Evolutionary conservation across 2,888 invertebrate genomes (phyloP), one percentile per base, ranked within the genome.

Genomic region (Erpobdella octoculata): DNA sequence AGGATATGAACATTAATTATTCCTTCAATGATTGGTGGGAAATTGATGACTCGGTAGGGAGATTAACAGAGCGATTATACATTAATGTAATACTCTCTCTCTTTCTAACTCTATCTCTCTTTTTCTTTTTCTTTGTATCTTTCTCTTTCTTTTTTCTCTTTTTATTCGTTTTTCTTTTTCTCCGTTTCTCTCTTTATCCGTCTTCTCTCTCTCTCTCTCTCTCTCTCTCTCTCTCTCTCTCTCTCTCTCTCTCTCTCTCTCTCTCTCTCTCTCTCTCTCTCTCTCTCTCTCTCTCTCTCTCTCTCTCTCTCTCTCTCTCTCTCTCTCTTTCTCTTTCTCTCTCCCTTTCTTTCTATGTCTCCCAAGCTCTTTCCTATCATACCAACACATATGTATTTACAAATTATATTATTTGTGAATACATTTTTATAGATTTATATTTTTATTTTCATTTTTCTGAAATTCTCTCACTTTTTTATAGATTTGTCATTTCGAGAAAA

Each of bases 21-120:
- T 21, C 21, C 9, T 9, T n/a, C 53, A 9, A 15, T n/a, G 21
- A 28, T 53, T 28, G n/a, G 53, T 25, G 53, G 53, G n/a, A 25
- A 48, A 25, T 48, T 48, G 48, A 48, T 48, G 25, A 48, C 48
- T n/a, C n/a, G n/a, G n/a, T n/a, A n/a, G n/a, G n/a, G n/a, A n/a
- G n/a, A n/a, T n/a, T n/a, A n/a, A n/a, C n/a, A n/a, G n/a, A n/a
- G n/a, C n/a, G n/a, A n/a, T n/a, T n/a, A n/a, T n/a, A n/a, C n/a
- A n/a, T n/a, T n/a, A n/a, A n/a, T n/a, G 8, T 25, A 53, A 25
- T 53, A 53, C 21, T 25, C n/a, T 6, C 53, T 2, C 5, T 53
- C 28, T 48, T 48, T 48, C 25, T 48, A 6, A 5, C 5, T 3
- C 53, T 25, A 53, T 53, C 28, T 53, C 15, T 53, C 5, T 6